Evolutionary conservation across 1,140 invertebrate species (phyloP).

Genomic region (Calliphora vicina): DNA sequence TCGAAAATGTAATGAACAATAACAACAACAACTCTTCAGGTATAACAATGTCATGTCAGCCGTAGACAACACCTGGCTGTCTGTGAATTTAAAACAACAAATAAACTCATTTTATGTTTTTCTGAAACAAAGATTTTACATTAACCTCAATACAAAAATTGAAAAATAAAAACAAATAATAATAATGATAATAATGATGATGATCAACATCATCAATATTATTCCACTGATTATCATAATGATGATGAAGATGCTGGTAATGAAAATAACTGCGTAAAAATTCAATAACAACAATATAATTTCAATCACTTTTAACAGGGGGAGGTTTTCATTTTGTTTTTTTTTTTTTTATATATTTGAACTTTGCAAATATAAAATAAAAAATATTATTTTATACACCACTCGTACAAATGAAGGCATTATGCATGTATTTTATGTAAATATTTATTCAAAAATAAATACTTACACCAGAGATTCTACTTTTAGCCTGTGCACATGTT

Average conservation of each 20-base stretch:
- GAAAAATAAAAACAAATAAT: not conserved
- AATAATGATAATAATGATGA: not conserved
- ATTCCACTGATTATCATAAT: not conserved
- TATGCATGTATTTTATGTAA: constrained; percentile 14
- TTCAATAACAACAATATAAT: constrained; percentile 7
- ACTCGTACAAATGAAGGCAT: not conserved
- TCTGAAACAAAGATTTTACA: not conserved
- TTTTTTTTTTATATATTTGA: not conserved
- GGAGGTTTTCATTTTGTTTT: not conserved
- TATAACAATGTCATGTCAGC: not conserved
- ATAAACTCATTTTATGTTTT: not conserved
- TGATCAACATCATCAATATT: not conserved
- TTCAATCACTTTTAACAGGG: not conserved
- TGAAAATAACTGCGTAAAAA: constrained; percentile 5
- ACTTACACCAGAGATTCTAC: not conserved
- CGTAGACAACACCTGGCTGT: not conserved
- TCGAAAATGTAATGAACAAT: not conserved
- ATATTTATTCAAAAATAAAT: not conserved
- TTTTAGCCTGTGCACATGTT: not conserved
- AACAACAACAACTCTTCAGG: not conserved
- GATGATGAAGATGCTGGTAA: not conserved
- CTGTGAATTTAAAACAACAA: not conserved
- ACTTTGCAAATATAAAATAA: not conserved
- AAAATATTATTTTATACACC: not conserved
- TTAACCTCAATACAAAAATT: not conserved